Evolutionary conservation across 2,797 vertebrate genomes (phyloP).

Genomic region (Podarcis lilfordi): DNA sequence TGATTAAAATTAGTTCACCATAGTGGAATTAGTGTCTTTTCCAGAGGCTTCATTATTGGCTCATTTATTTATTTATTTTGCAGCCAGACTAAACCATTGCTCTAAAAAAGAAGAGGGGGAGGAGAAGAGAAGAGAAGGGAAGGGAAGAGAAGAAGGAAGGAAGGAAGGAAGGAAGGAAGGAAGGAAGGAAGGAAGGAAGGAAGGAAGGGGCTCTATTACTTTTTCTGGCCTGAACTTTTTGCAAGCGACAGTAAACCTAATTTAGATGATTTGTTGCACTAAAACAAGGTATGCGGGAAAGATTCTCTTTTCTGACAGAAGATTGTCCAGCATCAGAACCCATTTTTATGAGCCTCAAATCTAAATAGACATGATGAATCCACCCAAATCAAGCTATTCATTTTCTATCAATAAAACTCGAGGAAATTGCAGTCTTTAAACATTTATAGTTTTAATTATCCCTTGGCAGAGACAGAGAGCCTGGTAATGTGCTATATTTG

Average conservation of each 20-base stretch:
- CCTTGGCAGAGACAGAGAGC: constrained; percentile 52
- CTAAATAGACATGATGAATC: constrained; percentile 55
- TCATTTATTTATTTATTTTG: constrained; percentile 40
- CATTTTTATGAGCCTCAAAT: constrained; percentile 62
- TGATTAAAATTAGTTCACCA: constrained; percentile 59
- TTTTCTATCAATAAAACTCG: constrained; percentile 72
- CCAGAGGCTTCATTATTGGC: constrained; percentile 43
- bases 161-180: neutral
- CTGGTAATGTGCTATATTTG: constrained; percentile 51
- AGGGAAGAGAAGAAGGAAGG: neutral
- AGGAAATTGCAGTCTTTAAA: constrained; percentile 61
- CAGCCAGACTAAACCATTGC: constrained; percentile 59
- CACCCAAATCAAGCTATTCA: constrained; percentile 71
- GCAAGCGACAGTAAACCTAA: constrained; percentile 42
- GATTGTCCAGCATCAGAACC: constrained; percentile 67
- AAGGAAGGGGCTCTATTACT: constrained; percentile 56
- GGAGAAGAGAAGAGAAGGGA: too few species aligned
- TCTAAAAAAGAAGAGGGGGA: constrained; percentile 50
- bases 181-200: constrained; percentile 21
- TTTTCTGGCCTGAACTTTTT: constrained; percentile 53
- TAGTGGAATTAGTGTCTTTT: constrained; percentile 55
- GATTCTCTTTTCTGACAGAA: constrained; percentile 51
- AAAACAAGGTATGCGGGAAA: constrained; percentile 46
- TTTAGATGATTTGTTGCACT: constrained; percentile 42
- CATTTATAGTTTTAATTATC: constrained; percentile 63